A percentile compares a stretch with the other conserved stretches of the same genome.
Conservation (phyloP, 2,113 vertebrate genomes). For the Regulus satrapa region DNA sequence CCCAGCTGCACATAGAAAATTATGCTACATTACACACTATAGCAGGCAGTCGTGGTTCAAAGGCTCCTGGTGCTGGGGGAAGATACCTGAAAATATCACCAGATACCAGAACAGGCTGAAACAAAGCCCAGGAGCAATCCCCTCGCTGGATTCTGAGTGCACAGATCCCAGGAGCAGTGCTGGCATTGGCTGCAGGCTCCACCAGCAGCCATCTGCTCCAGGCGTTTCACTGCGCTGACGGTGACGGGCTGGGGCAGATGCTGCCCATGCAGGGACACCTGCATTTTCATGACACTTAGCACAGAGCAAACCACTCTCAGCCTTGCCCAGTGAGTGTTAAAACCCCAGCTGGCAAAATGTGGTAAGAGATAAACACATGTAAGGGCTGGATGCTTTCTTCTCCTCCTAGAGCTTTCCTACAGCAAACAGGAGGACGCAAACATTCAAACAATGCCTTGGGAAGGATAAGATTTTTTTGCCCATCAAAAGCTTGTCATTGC, state of each 20-base stretch:
- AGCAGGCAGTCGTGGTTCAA: background rate
- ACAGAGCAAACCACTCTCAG: background rate
- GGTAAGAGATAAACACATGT: background rate
- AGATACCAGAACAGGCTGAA: background rate
- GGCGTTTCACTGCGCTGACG: fast-evolving
- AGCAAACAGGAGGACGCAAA: background rate
- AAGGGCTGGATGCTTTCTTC: background rate
- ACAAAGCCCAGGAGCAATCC: background rate
- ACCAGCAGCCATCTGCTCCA: background rate
- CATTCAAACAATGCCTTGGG: background rate
- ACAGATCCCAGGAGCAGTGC: background rate
- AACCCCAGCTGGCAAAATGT: background rate
- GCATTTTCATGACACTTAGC: background rate
- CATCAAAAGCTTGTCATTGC: background rate
- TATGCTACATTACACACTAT: background rate
- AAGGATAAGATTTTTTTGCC: background rate
- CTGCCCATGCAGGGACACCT: background rate
- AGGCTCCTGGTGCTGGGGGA: background rate
- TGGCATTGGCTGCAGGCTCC: background rate
- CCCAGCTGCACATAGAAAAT: background rate
- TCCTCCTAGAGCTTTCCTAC: background rate
- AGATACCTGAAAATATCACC: background rate
- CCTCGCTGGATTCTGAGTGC: background rate
- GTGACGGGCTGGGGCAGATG: background rate
- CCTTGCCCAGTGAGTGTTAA: background rate